A percentile compares a stretch with the other conserved stretches of the same genome.
These are phyloP conservation scores for Drosophila mauritiana DNA, from an alignment of 1,140 invertebrate genomes.

Conservation along the genomic window DNA sequence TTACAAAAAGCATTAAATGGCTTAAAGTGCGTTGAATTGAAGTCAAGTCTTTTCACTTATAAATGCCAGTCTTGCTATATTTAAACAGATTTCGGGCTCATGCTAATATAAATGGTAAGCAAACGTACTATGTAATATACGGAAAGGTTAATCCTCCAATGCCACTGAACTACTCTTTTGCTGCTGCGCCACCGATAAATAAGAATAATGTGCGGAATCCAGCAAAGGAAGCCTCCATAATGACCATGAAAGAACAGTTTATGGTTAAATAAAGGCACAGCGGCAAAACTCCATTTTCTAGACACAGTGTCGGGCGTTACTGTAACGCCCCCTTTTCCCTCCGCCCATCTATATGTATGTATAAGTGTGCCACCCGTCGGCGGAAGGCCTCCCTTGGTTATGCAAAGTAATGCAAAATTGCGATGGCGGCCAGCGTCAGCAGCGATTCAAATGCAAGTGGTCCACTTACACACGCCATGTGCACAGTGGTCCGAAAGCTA, in stretches of 20 bases:
- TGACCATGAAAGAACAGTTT: conserved; percentile 75
- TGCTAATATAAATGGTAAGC: neutral
- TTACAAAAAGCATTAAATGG: neutral
- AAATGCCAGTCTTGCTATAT: neutral
- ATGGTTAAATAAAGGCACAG: conserved; percentile 72
- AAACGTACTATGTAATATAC: conserved; percentile 4
- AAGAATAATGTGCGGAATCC: conserved; percentile 65
- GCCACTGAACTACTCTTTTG: conserved; percentile 3
- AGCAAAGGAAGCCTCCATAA: conserved; percentile 49
- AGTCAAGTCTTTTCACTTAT: neutral
- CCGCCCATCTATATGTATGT: neutral
- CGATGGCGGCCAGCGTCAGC: conserved; percentile 51
- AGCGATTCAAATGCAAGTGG: conserved; percentile 75
- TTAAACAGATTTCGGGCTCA: neutral
- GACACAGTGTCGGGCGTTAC: conserved; percentile 29
- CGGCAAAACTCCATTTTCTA: conserved; percentile 45
- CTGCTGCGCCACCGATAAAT: conserved; percentile 63
- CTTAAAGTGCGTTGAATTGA: neutral
- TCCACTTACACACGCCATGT: conserved; percentile 40
- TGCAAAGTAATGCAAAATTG: conserved; percentile 81
- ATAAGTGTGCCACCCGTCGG: conserved; percentile 11
- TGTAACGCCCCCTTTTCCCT: conserved; percentile 3
- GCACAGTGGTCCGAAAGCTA: conserved; percentile 22
- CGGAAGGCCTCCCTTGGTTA: conserved; percentile 48
- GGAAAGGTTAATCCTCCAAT: conserved; percentile 27